Evolutionary conservation across 2,113 vertebrate genomes (phyloP).

Genomic region (Okapia johnstoni): DNA sequence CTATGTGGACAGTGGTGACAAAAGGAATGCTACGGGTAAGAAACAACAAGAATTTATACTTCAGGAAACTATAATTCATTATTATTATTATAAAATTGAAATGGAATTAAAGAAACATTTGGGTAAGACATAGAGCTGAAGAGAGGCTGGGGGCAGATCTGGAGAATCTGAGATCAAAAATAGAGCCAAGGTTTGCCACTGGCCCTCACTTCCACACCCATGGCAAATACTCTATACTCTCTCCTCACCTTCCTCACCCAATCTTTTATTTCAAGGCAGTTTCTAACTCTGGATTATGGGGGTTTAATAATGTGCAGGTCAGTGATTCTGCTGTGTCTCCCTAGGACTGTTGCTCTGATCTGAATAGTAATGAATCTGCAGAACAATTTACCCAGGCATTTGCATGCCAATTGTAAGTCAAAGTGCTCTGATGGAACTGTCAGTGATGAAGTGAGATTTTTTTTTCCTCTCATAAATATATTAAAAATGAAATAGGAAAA

Average conservation of each 20-base stretch:
- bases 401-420: neutral
- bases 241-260: neutral
- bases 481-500: constrained; percentile 48
- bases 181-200: neutral
- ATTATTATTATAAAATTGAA: neutral
- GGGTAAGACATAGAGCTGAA: neutral
- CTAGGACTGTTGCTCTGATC: neutral
- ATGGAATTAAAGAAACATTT: neutral
- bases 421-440: neutral
- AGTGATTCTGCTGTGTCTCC: neutral
- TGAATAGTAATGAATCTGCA: neutral
- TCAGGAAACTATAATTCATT: neutral
- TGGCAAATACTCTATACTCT: neutral
- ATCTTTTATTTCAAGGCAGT: neutral
- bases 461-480: neutral
- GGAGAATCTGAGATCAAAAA: neutral
- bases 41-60: neutral
- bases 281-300: neutral
- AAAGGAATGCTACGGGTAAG: neutral
- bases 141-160: neutral
- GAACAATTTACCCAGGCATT: neutral
- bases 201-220: too few species aligned
- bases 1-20: neutral
- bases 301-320: neutral
- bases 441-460: neutral